A percentile compares a stretch with the other conserved stretches of the same genome.
Evolutionary conservation across 2,888 invertebrate genomes (phyloP).

Genomic region (Strigamia crassipes): DNA sequence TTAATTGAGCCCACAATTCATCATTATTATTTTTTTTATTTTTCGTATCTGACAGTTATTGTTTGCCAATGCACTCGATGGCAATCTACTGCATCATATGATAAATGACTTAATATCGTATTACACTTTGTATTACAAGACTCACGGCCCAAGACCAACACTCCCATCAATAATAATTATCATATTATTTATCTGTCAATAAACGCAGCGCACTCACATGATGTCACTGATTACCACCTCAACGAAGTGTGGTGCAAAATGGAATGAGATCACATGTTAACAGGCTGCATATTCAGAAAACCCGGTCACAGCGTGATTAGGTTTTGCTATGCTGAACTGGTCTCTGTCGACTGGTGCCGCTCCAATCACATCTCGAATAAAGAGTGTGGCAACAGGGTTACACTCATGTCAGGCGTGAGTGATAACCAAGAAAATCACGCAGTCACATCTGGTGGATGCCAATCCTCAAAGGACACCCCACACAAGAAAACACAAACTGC

Average conservation of each 20-base stretch:
- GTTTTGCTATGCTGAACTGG: constrained; percentile 25
- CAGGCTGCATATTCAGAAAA: constrained; percentile 5
- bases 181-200: constrained; percentile 19
- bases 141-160: neutral
- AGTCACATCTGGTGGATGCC: constrained; percentile 35
- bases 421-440: constrained; percentile 42
- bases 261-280: constrained; percentile 1
- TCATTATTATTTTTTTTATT: constrained; percentile 5
- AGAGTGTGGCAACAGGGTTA: constrained; percentile 32
- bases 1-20: constrained; percentile 37
- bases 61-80: constrained; percentile 40
- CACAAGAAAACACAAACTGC: neutral
- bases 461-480: constrained; percentile 33
- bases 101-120: constrained; percentile 40
- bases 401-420: constrained; percentile 42
- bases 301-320: neutral
- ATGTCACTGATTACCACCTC: neutral
- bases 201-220: constrained; percentile 4
- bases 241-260: neutral
- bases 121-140: constrained; percentile 20
- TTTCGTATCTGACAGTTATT: constrained; percentile 30
- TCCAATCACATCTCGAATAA: constrained; percentile 38
- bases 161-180: constrained; percentile 28
- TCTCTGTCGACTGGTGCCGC: neutral
- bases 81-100: constrained; percentile 1